Conservation (phyloP, 2,113 vertebrate genomes). For the Albula glossodonta region DNA sequence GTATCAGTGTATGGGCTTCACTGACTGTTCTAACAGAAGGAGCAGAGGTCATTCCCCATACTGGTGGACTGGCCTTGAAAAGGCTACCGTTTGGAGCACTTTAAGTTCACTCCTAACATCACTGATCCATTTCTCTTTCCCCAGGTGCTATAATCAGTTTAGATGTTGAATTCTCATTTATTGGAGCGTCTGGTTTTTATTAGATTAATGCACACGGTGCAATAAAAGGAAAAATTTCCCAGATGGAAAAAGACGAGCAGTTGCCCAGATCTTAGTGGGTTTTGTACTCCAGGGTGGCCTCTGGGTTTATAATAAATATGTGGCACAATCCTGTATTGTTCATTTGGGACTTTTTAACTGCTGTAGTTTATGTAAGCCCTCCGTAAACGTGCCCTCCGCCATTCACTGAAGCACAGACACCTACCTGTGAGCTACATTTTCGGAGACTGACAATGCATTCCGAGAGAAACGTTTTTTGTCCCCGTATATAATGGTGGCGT, state of each 20-base stretch:
- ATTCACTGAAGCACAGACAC: slow-evolving; percentile 56
- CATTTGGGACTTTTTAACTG: slow-evolving; percentile 49
- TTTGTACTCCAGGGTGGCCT: slow-evolving; percentile 57
- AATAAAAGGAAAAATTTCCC: slow-evolving; percentile 56
- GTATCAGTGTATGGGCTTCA: slow-evolving; percentile 19
- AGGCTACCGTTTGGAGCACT: neutral
- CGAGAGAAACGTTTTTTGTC: neutral
- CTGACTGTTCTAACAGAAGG: neutral
- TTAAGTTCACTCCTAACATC: neutral
- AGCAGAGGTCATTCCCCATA: neutral
- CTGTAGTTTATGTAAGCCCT: slow-evolving; percentile 53
- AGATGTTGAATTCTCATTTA: slow-evolving; percentile 44
- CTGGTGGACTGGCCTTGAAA: neutral
- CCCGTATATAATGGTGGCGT: neutral
- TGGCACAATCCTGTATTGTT: slow-evolving; percentile 47
- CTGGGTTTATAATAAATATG: slow-evolving; percentile 50
- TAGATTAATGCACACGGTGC: slow-evolving; percentile 49
- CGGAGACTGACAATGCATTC: neutral
- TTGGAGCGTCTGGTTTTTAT: slow-evolving; percentile 56
- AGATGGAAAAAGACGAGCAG: slow-evolving; percentile 41
- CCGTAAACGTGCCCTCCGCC: slow-evolving; percentile 43
- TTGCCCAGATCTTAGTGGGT: slow-evolving; percentile 41
- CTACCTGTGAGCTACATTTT: neutral
- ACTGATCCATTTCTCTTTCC: slow-evolving; percentile 39
- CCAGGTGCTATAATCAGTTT: slow-evolving; percentile 49